phyloP scores from a whole-genome alignment of 2,797 vertebrate species.

The Pogoniulus pusillus region DNA sequence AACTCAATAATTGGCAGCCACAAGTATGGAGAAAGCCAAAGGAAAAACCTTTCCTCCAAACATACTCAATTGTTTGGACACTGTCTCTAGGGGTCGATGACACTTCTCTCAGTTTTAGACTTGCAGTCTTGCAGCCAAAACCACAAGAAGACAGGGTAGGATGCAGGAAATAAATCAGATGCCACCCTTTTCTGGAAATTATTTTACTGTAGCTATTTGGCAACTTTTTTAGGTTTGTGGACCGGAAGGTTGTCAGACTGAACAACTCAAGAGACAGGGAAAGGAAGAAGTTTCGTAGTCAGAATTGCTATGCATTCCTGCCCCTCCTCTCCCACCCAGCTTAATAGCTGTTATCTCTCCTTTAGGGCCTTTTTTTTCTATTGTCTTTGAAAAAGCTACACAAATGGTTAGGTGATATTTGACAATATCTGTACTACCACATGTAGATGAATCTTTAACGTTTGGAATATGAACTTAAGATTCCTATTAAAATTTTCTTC shows the following conservation, averaged over 20 bases:
- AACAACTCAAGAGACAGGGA: conserved; percentile 4
- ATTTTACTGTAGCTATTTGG: conserved; percentile 49
- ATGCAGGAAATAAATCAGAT: conserved; percentile 64
- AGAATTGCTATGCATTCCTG: background rate
- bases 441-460: conserved; percentile 10
- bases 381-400: conserved; percentile 1
- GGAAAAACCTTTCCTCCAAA: conserved; percentile 45
- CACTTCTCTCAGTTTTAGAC: conserved; percentile 39
- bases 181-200: conserved; percentile 61
- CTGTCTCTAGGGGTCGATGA: conserved; percentile 22
- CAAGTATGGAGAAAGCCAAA: conserved; percentile 38
- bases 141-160: conserved; percentile 44
- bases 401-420: background rate
- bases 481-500: background rate
- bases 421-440: background rate
- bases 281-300: conserved; percentile 2
- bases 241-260: conserved; percentile 49
- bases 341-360: conserved; percentile 14
- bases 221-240: conserved; percentile 26
- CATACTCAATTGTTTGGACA: conserved; percentile 41
- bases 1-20: conserved; percentile 38
- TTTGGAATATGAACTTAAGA: background rate
- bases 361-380: background rate
- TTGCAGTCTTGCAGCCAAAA: conserved; percentile 44
- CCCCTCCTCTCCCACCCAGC: background rate